Base-by-base conservation (phyloP, 2,113 vertebrate species). In the Arizona elegans region DNA sequence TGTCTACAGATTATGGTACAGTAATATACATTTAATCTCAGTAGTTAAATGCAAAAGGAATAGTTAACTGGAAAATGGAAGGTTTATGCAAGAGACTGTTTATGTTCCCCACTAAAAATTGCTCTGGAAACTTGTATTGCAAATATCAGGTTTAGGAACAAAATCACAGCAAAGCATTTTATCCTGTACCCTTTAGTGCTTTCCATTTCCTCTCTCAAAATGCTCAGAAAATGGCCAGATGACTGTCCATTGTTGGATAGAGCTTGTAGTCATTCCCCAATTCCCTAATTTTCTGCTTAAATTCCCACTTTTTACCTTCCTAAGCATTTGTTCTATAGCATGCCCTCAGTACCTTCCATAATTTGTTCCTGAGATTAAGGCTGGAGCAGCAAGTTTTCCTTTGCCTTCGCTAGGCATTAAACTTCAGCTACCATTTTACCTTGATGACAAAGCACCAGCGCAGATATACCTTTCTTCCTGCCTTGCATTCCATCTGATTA, bases 381-480 rank as follows among this genome's bases (percentile, higher is more conserved):
- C 15, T 43, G 53, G 1, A 23, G 5, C 54, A 65, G 19, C 19
- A 43, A 54, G 23, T 65, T 88, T 50, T 86, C 15, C 19, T 53
- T 91, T 59, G 29, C 29, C 12, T 53, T 53, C 9, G 43, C 38
- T 55, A 56, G 38, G 43, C 17, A 92, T 87, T 65, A 87, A 92
- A 70, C 24, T 52, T 47, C 75, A 19, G 2, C 52, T 56, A 15
- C 58, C 21, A 5, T 86, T 56, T 15, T 55, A n/a, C 58, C 50
- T 50, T 70, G 90, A 50, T 47, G 70, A 65, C 0, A 0, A 62
- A 43, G n/a, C 0, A 1, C 65, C 15, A 12, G 86, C 38, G n/a
- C 53, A 88, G 23, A 24, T 8, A 13, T 50, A 50, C 53, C 23
- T 91, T 58, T 81, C n/a, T n/a, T 88, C n/a, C 86, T 3, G 0